Conservation (phyloP, 1,140 invertebrate genomes). For the Plectus sambesii region DNA sequence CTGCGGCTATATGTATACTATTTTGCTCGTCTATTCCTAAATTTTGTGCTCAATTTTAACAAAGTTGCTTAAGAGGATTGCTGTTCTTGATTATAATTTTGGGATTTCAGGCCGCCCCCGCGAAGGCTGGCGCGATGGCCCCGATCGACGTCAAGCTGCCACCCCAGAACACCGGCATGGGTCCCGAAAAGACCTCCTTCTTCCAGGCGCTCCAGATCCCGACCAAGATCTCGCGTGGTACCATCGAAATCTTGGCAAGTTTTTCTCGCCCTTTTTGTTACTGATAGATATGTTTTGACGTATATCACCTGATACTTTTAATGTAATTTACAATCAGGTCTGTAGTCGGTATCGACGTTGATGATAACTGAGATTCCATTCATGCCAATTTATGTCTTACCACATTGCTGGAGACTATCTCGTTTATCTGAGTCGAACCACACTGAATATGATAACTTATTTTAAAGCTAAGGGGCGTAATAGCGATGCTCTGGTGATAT, state of each 20-base stretch:
- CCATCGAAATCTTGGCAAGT: slow-evolving; percentile 93
- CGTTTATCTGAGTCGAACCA: no score
- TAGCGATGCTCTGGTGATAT: no score
- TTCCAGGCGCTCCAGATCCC: slow-evolving; percentile 97
- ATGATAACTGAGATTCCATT: no score
- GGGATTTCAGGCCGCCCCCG: slow-evolving; percentile 66
- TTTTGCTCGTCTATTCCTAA: no score
- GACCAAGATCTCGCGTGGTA: slow-evolving; percentile 98
- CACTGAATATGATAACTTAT: neutral
- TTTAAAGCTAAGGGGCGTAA: no score
- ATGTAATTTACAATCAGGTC: no score
- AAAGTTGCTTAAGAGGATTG: neutral
- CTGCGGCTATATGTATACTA: no score
- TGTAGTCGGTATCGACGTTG: no score
- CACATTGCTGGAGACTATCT: no score
- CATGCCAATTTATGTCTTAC: no score
- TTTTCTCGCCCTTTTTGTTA: slow-evolving; percentile 13
- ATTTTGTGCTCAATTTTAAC: neutral
- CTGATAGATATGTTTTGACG: slow-evolving; percentile 16
- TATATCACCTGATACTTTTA: slow-evolving; percentile 1
- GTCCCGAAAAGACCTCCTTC: slow-evolving; percentile 97
- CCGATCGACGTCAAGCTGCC: slow-evolving; percentile 81
- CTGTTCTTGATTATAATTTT: slow-evolving; percentile 6
- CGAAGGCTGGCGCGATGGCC: slow-evolving; percentile 88
- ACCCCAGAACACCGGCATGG: slow-evolving; percentile 90